Evolutionary conservation across 2,797 vertebrate species (phyloP).

Genomic region (Tiaroga cobitis): DNA sequence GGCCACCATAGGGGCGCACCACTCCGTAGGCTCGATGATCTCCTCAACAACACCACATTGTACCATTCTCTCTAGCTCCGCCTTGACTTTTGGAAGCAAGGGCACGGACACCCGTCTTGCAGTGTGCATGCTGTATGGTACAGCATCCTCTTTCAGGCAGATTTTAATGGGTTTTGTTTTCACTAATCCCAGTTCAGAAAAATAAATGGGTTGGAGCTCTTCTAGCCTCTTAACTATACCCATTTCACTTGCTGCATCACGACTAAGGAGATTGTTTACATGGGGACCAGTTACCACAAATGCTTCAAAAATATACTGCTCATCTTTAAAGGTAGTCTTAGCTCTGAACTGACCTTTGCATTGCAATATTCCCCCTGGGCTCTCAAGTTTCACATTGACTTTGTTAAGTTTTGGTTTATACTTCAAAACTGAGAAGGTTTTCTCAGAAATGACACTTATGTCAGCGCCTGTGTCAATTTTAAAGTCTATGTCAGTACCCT

Average conservation of each 20-base stretch:
- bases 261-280: constrained; percentile 16
- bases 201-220: background rate
- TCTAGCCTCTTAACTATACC: constrained; percentile 15
- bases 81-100: background rate
- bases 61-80: background rate
- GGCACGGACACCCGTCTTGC: too few relatives aligned
- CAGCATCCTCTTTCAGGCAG: constrained; percentile 26
- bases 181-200: constrained; percentile 14
- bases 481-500: too few relatives aligned
- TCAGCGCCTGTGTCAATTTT: too few relatives aligned
- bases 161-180: constrained; percentile 36
- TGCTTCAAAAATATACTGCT: too few relatives aligned
- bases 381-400: too few relatives aligned
- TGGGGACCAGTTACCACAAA: too few relatives aligned
- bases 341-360: too few relatives aligned
- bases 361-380: too few relatives aligned
- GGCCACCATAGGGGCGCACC: constrained; percentile 30
- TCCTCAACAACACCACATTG: background rate
- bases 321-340: too few relatives aligned
- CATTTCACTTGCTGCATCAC: background rate
- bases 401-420: too few relatives aligned
- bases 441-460: too few relatives aligned
- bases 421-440: too few relatives aligned
- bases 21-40: background rate
- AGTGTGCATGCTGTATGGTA: constrained; percentile 25